Evolutionary conservation across 2,797 vertebrate species (phyloP), one percentile per base, ranked within the genome.

Genomic region (Hybognathus amarus): DNA sequence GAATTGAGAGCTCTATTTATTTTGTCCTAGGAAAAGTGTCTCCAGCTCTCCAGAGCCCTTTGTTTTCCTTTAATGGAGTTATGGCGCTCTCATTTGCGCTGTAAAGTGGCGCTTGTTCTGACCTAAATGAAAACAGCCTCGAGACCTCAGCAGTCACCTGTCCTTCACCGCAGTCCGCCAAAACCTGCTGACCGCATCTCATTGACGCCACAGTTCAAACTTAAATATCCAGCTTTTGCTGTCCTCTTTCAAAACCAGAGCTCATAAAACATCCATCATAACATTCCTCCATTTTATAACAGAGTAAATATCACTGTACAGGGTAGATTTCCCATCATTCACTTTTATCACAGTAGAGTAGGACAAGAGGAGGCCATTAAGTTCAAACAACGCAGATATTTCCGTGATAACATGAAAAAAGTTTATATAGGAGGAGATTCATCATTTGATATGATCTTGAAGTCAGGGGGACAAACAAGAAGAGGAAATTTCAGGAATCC

Each of bases 401-500:
- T 91, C 87, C 90, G 89, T 90, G 93, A 94, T 90, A 93, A 94
- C 91, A 92, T 89, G 87, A 90, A 50, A 1, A 78, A 88, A 93
- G 91, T 95, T 94, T 94, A 93, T 91, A 91, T 91, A 92, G 90
- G 87, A 92, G 91, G 92, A 93, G 91, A 94, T 94, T 92, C 86
- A 88, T 92, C 91, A 83, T 91, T 91, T 82, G 91, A 94, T 93
- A 93, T 91, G 88, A 92, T 87, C 82, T 54, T 78, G 13, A 91
- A 95, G 94, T 92, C 88, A 90, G 92, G 90, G 90, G 85, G 17
- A 92, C 92, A 93, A 94, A 94, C 90, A 93, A 94, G 91, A 88
- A 89, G 88, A 94, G 91, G 93, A 95, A 93, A 94, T 94, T 94
- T 95, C 93, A 93, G 91, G 92, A 95, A 94, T 94, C 94, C 92